Conservation (phyloP, 2,113 vertebrate genomes). For the Alouatta palliata region DNA sequence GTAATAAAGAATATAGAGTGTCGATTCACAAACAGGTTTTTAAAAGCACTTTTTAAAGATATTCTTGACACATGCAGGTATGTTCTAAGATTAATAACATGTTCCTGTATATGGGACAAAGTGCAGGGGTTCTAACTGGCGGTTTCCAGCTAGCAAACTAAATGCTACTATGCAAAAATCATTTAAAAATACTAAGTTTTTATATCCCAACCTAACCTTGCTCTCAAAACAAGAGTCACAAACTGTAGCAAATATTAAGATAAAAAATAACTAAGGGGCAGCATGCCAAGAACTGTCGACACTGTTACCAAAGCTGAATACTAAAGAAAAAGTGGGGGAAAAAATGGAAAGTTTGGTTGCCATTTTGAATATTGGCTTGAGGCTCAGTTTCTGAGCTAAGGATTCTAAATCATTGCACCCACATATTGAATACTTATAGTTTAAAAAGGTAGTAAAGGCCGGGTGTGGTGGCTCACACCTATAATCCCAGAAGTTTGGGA, state of each 20-base stretch:
- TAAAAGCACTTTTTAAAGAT: background rate
- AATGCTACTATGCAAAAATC: background rate
- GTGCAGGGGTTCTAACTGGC: background rate
- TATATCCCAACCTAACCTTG: background rate
- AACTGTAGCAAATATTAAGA: background rate
- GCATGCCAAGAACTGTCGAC: background rate
- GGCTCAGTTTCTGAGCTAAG: background rate
- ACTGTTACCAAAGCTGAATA: background rate
- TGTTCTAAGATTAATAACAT: background rate
- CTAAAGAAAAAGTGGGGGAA: background rate
- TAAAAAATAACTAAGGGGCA: background rate
- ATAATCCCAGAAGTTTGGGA: too few relatives aligned
- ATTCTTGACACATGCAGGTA: background rate
- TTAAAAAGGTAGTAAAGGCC: background rate
- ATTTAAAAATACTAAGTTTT: background rate
- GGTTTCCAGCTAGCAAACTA: background rate
- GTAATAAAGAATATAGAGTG: background rate
- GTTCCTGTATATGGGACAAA: background rate
- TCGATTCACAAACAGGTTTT: background rate
- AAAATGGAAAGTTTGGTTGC: background rate
- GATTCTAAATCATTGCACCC: background rate
- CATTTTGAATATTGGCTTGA: background rate
- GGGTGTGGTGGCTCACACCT: too few relatives aligned
- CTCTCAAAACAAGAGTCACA: background rate
- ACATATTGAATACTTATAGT: background rate